These are phyloP conservation scores for Takifugu ocellatus DNA, from an alignment of 2,797 vertebrate species.

Conservation along the genomic window DNA sequence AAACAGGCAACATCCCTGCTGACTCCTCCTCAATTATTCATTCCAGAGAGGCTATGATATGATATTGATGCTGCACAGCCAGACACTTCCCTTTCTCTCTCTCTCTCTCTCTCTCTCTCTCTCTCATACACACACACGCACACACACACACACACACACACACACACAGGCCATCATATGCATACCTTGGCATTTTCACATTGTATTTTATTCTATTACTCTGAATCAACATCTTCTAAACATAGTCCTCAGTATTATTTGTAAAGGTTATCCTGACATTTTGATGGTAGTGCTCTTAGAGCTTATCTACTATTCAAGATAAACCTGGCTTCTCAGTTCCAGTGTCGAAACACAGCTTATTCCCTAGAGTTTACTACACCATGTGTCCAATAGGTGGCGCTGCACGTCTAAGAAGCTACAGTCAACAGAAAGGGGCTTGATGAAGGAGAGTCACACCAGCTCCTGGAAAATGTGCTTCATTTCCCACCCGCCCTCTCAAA, in stretches of 20 bases:
- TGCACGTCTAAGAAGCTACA: conserved; percentile 11
- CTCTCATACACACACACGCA: not conserved
- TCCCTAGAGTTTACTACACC: conserved; percentile 14
- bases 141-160: conserved; percentile 5
- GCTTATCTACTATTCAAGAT: conserved; percentile 3
- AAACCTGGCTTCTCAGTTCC: not conserved
- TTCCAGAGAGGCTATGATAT: conserved; percentile 35
- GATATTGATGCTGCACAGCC: conserved; percentile 16
- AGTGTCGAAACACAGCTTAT: not conserved
- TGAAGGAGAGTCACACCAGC: conserved; percentile 27
- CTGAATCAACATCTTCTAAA: conserved; percentile 10
- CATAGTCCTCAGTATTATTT: not conserved
- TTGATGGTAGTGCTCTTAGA: conserved; percentile 1
- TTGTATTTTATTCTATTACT: conserved; percentile 1
- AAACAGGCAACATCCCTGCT: conserved; percentile 25
- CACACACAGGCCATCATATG: not conserved
- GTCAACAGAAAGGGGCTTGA: conserved; percentile 2
- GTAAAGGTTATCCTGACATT: not conserved
- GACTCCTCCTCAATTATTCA: conserved; percentile 52
- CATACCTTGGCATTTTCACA: conserved; percentile 23
- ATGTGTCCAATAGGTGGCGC: conserved; percentile 65
- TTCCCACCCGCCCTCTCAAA: conserved; percentile 40
- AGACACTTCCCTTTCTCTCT: not conserved
- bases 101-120: no score
- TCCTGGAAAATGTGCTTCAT: conserved; percentile 67